Evolutionary conservation across 2,113 vertebrate species (phyloP).

Genomic region (Polypterus senegalus): DNA sequence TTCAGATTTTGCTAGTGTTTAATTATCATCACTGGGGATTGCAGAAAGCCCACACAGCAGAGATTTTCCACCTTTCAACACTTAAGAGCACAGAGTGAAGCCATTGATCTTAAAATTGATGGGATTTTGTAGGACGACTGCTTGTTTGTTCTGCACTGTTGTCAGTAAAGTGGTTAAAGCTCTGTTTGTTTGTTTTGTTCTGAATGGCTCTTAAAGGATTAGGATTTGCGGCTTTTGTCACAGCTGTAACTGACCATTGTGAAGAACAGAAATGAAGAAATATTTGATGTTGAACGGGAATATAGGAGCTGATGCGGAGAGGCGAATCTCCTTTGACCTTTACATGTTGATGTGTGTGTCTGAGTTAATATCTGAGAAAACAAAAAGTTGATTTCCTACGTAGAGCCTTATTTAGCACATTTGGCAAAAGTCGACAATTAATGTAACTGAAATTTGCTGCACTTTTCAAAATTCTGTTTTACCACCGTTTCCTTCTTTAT

Average conservation of each 20-base stretch:
- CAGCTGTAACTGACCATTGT: constrained; percentile 54
- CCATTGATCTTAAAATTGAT: constrained; percentile 65
- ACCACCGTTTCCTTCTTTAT: too few species aligned
- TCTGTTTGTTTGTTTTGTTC: constrained; percentile 73
- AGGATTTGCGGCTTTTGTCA: constrained; percentile 59
- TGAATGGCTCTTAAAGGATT: constrained; percentile 72
- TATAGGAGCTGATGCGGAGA: too few species aligned
- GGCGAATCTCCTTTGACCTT: too few species aligned
- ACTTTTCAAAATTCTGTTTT: too few species aligned
- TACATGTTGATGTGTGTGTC: too few species aligned
- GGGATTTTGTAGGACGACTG: constrained; percentile 46
- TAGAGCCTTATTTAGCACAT: too few species aligned
- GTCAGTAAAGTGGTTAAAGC: constrained; percentile 64
- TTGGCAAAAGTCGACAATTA: too few species aligned
- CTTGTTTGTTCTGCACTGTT: constrained; percentile 58
- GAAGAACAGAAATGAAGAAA: constrained; percentile 24
- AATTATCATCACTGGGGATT: constrained; percentile 33
- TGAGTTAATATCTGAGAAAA: too few species aligned
- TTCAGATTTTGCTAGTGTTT: constrained; percentile 32
- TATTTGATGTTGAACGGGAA: constrained; percentile 8
- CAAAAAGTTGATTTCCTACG: too few species aligned
- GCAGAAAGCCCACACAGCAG: constrained; percentile 37
- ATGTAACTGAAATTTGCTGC: too few species aligned
- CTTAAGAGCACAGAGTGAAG: constrained; percentile 38
- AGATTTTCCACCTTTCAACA: constrained; percentile 59